Conservation (phyloP, 2,113 vertebrate species). For the Ailuropoda melanoleuca region DNA sequence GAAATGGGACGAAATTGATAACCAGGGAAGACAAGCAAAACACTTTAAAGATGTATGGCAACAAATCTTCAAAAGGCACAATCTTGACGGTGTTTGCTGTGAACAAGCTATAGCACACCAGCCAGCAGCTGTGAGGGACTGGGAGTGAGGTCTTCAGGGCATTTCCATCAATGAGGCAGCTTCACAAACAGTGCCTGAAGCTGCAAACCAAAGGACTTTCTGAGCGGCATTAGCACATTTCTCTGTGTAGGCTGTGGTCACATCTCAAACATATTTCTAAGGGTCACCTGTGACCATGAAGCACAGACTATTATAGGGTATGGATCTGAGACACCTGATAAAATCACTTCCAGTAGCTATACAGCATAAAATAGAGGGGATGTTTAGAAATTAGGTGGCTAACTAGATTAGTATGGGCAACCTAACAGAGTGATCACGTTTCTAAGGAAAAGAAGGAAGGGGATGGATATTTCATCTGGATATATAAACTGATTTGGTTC, state of each 20-base stretch:
- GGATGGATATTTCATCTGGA: background rate
- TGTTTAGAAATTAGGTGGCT: background rate
- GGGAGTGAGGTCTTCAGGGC: background rate
- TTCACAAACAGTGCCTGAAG: background rate
- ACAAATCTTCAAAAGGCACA: background rate
- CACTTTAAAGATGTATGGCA: background rate
- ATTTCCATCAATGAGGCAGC: background rate
- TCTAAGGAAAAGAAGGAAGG: background rate
- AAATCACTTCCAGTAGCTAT: background rate
- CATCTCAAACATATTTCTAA: background rate
- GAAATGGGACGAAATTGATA: background rate
- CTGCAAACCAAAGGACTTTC: conserved; percentile 6
- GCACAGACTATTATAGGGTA: background rate
- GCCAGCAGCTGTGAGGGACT: background rate
- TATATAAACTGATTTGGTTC: background rate
- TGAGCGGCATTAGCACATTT: background rate
- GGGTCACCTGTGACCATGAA: background rate
- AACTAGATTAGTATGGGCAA: background rate
- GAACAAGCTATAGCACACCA: background rate
- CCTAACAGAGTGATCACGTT: background rate
- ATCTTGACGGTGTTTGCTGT: background rate
- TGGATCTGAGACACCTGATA: background rate
- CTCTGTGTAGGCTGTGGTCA: background rate
- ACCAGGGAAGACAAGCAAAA: background rate
- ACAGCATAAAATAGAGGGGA: background rate